These are phyloP conservation scores for Pectinophora gossypiella DNA, from an alignment of 1,140 invertebrate genomes.

Conservation along the genomic window DNA sequence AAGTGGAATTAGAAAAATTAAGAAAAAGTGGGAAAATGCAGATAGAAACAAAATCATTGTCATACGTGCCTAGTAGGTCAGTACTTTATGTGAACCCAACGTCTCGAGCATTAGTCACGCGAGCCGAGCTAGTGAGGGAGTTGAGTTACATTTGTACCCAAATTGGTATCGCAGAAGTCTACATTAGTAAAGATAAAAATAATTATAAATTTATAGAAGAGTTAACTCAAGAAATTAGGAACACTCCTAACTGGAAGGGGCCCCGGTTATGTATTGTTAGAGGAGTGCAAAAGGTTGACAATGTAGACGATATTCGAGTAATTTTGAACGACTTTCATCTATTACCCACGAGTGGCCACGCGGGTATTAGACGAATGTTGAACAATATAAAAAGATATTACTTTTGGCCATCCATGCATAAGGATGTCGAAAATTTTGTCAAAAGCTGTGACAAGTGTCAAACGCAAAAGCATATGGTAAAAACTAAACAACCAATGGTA, in stretches of 20 bases:
- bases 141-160: not conserved
- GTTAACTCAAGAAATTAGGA: not conserved
- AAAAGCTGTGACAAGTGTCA: constrained; percentile 2
- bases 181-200: not conserved
- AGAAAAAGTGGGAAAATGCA: not conserved
- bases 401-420: constrained; percentile 19
- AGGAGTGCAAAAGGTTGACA: not conserved
- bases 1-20: not conserved
- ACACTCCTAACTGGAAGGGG: not conserved
- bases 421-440: constrained; percentile 15
- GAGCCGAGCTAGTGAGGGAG: constrained; percentile 3
- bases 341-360: constrained; percentile 27
- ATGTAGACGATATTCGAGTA: constrained; percentile 11
- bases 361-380: constrained; percentile 23
- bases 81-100: not conserved
- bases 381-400: constrained; percentile 27
- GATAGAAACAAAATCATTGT: not conserved
- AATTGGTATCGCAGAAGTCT: not conserved
- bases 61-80: not conserved
- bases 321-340: constrained; percentile 32
- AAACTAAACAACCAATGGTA: constrained; percentile 14
- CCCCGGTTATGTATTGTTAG: not conserved
- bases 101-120: not conserved
- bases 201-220: not conserved
- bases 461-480: constrained; percentile 20